phyloP scores from a whole-genome alignment of 2,113 vertebrate species.

The Anolis carolinensis region DNA sequence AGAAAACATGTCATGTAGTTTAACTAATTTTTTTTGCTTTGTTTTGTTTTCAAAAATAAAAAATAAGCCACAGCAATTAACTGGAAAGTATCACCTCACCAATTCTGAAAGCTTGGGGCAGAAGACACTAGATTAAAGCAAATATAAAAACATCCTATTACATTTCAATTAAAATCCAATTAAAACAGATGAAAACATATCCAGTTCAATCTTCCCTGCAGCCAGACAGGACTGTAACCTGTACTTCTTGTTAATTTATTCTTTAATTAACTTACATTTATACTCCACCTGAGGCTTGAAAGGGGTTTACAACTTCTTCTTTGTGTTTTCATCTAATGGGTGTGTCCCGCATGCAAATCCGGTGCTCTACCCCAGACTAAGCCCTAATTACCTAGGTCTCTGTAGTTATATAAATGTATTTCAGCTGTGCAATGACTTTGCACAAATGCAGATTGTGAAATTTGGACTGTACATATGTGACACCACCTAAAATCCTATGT shows the following conservation, averaged over 20 bases:
- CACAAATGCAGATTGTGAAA: neutral
- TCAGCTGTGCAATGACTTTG: rapidly evolving
- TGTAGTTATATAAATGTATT: neutral
- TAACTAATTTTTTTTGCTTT: too few relatives aligned
- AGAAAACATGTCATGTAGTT: neutral
- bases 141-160: slow-evolving; percentile 14
- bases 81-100: neutral
- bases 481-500: too few relatives aligned
- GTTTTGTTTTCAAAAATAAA: too few relatives aligned
- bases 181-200: slow-evolving; percentile 13
- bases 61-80: neutral
- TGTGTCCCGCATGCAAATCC: too few relatives aligned
- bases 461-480: neutral
- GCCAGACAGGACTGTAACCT: slow-evolving; percentile 1
- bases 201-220: neutral
- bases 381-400: neutral
- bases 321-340: neutral
- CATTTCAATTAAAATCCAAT: slow-evolving; percentile 24
- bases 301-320: neutral
- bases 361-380: neutral
- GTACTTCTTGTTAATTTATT: slow-evolving; percentile 15
- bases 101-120: neutral
- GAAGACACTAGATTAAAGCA: slow-evolving; percentile 3
- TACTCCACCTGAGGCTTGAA: neutral
- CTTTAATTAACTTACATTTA: neutral